Evolutionary conservation across 2,113 vertebrate species (phyloP), one percentile per base, ranked within the genome.

Genomic region (Takifugu bimaculatus): DNA sequence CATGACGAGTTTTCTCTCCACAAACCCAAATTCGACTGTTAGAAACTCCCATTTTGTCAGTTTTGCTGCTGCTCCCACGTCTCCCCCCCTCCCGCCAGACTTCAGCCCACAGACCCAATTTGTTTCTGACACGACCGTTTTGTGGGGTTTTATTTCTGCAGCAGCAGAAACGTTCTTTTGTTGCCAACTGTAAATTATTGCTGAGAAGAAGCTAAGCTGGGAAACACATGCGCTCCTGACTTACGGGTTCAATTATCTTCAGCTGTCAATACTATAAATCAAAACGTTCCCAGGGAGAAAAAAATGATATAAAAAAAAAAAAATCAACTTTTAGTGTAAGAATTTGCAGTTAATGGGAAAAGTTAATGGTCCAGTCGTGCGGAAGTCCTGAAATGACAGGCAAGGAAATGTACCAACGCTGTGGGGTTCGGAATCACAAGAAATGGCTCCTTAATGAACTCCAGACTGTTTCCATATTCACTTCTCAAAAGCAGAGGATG

Each of bases 231-330:
- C 10, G 66, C 58, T 44, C 50, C 65, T 81, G 71, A 77, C 63
- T 71, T 77, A 73, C 66, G 65, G 79, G 42, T 72, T 81, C 66
- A 80, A 74, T 76, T 78, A 78, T 73, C 43, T 67, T 63, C 71
- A 59, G 32, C 50, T 26, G 60, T 42, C 47, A 26, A 44, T 67
- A 68, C 51, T 63, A 79, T 75, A 75, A 81, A 78, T 72, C 69
- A 50, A 54, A 48, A n/a, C n/a, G 61, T 2, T 72, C 59, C 48
- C 57, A 53, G 47, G 11, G 2, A 39, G 20, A 39, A 39, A 35
- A 35, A 35, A 35, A 35, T 35, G 9, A 35, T 6, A 35, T 58
- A 60, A 70, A 35, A 35, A 4, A n/a, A n/a, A n/a, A n/a, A 70
- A 75, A 79, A 56, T 68, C 42, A 63, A 28, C 57, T 79, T 57